Evolutionary conservation across 1,140 invertebrate species (phyloP), one percentile per base, ranked within the genome.

Genomic region (Heliothis virescens): DNA sequence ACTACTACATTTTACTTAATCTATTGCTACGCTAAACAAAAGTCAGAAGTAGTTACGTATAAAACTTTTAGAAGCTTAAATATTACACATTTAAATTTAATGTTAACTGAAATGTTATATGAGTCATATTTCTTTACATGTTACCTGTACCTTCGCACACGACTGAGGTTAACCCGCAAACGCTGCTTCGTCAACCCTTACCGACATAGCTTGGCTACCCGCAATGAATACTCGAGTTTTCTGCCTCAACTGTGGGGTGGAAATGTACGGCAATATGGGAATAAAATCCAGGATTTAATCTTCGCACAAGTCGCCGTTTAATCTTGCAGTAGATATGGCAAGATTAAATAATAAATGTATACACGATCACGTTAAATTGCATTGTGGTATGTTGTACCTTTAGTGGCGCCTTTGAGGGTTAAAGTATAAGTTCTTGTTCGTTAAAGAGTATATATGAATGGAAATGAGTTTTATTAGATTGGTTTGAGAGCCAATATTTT

Each of bases 241-340:
- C 86, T 82, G 81, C 89, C 90, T 86, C 85, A 89, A 91, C 87
- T 84, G 86, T 86, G 84, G 89, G 89, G 89, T 86, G 87, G 89
- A 90, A 92, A 88, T 88, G 87, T 91, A 89, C 90, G 79, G 88
- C 81, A 91, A 90, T 92, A 91, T 91, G 89, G 87, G 91, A 90
- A 92, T 93, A 92, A 93, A 92, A 91, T 90, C 87, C 88, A 82
- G 87, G 90, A 91, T 92, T 93, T 92, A 93, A 93, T 93, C 91
- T 93, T 87, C 87, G 85, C 82, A 87, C 90, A 91, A 92, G 89
- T 91, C 89, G 86, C 86, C 88, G 86, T 90, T 92, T 92, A 93
- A 93, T 92, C 88, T 93, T 90, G 85, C 86, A 89, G 84, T 81
- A 88, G 88, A 90, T 89, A 90, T 91, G 85, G 89, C 82, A 84